Base-by-base conservation (phyloP, 2,113 vertebrate genomes). In the Protobothrops flavoviridis region DNA sequence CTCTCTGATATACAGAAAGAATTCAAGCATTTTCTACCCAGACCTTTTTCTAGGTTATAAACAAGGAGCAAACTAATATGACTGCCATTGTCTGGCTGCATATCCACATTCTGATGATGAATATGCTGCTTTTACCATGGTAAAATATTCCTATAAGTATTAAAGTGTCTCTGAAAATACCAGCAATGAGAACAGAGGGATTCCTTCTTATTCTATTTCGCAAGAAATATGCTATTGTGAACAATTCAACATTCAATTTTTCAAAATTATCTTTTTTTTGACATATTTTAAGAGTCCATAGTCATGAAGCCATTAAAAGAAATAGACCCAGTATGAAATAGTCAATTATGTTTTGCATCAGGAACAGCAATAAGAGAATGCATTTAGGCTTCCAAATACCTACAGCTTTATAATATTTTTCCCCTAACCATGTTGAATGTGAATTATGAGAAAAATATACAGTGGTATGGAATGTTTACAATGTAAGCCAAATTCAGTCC, bases 321-420 rank as follows among this genome's bases (percentile, higher is more conserved):
- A 95, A 94, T 59, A 93, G 90, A 87, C 87, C 74, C 39, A 39
- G 20, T 85, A 93, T 92, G 93, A 69, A 85, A 4, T 81, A 95
- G 55, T 53, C 17, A 81, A 91, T 43, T 87, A 55, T 13, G 81
- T 93, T 96, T 92, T 85, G 93, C 95, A 96, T 91, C 56, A 52
- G 39, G 57, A 23, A 87, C 48, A 94, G 53, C 93, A 95, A 6
- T 45, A 94, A 90, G 86, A 87, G 24, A 0, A 90, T 95, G 45
- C 59, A 92, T 39, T 88, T 48, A 81, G 56, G 57, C 86, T 94
- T 94, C 26, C 93, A 94, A 89, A 95, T 90, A 85, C 93, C 85
- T 87, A 87, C 69, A 64, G 94, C 92, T 52, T 53, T 24, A 94
- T 92, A 87, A 64, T 64, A 69, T 91, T 94, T 90, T 94, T 50